Percentiles rank a stretch among this genome's conserved stretches.
These are phyloP conservation scores for Metopolophium dirhodum DNA, from an alignment of 1,140 invertebrate species.

Conservation along the genomic window DNA sequence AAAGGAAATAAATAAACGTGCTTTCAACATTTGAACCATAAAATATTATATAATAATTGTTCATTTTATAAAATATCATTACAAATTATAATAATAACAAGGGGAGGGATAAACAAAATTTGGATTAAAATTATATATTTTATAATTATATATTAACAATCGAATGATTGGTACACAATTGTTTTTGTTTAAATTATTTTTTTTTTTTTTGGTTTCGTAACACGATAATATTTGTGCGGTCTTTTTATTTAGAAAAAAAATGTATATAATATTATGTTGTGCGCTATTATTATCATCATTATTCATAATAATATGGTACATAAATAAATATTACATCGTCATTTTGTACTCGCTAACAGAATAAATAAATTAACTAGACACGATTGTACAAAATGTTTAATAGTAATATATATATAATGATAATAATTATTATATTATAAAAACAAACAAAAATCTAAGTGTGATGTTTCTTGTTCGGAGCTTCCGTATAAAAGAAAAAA, in stretches of 20 bases:
- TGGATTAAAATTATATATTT: conserved; percentile 31
- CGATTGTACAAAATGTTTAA: conserved; percentile 24
- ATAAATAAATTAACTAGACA: conserved; percentile 51
- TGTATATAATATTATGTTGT: conserved; percentile 42
- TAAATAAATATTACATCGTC: neutral
- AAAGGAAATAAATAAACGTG: neutral
- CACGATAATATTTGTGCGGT: conserved; percentile 46
- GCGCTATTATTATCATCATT: conserved; percentile 38
- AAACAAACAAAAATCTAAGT: conserved; percentile 43
- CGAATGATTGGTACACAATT: conserved; percentile 26
- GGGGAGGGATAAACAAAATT: conserved; percentile 46
- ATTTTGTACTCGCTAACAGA: conserved; percentile 37
- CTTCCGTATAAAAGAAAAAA: conserved; percentile 24
- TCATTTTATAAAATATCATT: conserved; percentile 55
- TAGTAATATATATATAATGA: conserved; percentile 30
- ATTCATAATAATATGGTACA: neutral
- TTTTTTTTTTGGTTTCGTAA: conserved; percentile 37
- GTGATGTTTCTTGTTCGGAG: conserved; percentile 52
- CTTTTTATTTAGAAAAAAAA: conserved; percentile 28
- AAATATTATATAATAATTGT: conserved; percentile 54
- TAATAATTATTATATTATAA: neutral
- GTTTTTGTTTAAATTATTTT: conserved; percentile 6
- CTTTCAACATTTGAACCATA: conserved; percentile 43
- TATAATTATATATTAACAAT: conserved; percentile 37
- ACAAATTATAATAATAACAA: conserved; percentile 55